phyloP scores from a whole-genome alignment of 2,888 invertebrate species.

The Biston stratarius region DNA sequence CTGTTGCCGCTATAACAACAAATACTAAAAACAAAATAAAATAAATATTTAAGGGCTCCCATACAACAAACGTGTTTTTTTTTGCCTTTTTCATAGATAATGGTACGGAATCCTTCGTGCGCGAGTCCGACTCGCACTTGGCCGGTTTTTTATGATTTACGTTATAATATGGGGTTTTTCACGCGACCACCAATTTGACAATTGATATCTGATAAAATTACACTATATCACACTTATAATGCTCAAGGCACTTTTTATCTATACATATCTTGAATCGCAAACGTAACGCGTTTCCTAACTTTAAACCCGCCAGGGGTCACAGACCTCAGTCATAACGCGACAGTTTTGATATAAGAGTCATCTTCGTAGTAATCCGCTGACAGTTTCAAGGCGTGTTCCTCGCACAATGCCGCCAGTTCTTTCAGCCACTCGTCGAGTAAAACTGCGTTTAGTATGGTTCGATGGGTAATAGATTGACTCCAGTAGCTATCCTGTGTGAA shows the following conservation, averaged over 20 bases:
- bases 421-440: conserved; percentile 98
- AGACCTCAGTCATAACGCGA: conserved; percentile 78
- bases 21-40: too few species aligned
- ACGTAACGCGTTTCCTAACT: conserved; percentile 25
- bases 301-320: conserved; percentile 39
- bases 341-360: conserved; percentile 69
- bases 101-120: too few species aligned
- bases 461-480: conserved; percentile 77
- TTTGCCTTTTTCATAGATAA: too few species aligned
- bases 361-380: conserved; percentile 70
- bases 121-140: too few species aligned
- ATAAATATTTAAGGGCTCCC: too few species aligned
- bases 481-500: conserved; percentile 81
- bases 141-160: too few species aligned
- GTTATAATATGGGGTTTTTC: neutral
- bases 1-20: too few species aligned
- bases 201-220: neutral
- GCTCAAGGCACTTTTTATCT: conserved; percentile 1
- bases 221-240: neutral
- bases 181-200: neutral
- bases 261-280: conserved; percentile 9
- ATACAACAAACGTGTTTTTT: too few species aligned
- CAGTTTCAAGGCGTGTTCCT: conserved; percentile 93
- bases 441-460: conserved; percentile 88
- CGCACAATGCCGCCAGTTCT: conserved; percentile 96